Evolutionary conservation across 1,140 invertebrate genomes (phyloP), one percentile per base, ranked within the genome.

Genomic region (Coboldia fuscipes): DNA sequence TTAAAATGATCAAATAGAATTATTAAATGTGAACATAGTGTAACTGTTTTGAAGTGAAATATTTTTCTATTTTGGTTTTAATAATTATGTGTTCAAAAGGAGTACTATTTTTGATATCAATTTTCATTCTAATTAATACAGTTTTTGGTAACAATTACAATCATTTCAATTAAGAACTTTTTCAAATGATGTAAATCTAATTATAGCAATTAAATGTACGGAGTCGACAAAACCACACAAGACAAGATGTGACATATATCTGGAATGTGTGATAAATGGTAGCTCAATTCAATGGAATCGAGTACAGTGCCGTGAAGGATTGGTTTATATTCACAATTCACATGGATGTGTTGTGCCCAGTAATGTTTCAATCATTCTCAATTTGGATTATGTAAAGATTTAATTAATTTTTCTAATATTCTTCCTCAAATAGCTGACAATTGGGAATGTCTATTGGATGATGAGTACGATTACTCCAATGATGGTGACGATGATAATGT

Each of bases 201-300:
- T 24, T 17, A 15, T 13, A 54, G 51, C 49, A 29, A 54, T 54
- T 34, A 45, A 45, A 13, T 66, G 63, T 34, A 60, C 60, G 27
- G 55, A 61, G 45, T 41, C 50, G 37, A 54, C 49, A 37, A 57
- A 57, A 34, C 50, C 59, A 13, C 61, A 66, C 39, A 39, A 45
- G 24, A 64, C 54, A 1, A 54, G 60, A 23, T 65, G 62, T 31
- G 54, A 50, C 30, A 48, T 57, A 36, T 66, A 57, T 47, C 65
- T 58, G 33, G 61, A 58, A 22, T 66, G 63, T 32, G 42, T 60
- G 5, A 57, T 62, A 0, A 43, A 45, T 24, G 54, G 50, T 2
- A 32, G 6, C 19, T 50, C 49, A 10, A 54, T 60, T 30, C 57
- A 57, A 5, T 66, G 63, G 63, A 44, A 57, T 3, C 62, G 62